phyloP scores from a whole-genome alignment of 92 coral and sea anemone species.

The Pocillopora grandis region DNA sequence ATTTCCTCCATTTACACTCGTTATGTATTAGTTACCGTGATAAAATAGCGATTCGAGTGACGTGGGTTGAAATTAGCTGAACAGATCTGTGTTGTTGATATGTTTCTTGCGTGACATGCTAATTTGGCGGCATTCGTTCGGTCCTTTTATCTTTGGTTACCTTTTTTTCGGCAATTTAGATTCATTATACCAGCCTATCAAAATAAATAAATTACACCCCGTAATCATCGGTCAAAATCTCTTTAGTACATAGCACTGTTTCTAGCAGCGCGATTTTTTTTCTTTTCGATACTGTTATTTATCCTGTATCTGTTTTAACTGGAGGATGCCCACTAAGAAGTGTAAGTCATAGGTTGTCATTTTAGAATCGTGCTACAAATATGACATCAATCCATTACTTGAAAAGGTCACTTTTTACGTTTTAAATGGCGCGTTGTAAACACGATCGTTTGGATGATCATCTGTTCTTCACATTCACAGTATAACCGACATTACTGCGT shows the following conservation, averaged over 20 bases:
- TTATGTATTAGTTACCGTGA: background rate
- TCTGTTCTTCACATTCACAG: conserved; percentile 12
- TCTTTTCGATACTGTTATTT: conserved; percentile 20
- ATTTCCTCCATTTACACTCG: conserved; percentile 7
- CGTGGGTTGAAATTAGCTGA: conserved; percentile 7
- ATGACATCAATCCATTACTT: background rate
- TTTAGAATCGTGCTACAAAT: conserved; percentile 1
- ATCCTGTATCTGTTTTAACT: background rate
- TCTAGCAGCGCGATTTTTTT: conserved; percentile 7
- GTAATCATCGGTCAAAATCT: conserved; percentile 35
- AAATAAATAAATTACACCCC: background rate
- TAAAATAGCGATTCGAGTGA: conserved; percentile 6
- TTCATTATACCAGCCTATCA: conserved; percentile 22
- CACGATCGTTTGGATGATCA: background rate
- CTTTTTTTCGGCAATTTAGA: conserved; percentile 14
- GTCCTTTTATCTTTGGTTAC: conserved; percentile 16
- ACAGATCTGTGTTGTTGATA: conserved; percentile 26
- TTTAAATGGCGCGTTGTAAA: background rate
- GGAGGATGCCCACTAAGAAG: conserved; percentile 34
- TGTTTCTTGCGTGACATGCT: conserved; percentile 23
- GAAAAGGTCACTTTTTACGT: conserved; percentile 12
- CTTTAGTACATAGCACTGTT: conserved; percentile 18
- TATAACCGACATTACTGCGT: background rate
- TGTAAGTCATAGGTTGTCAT: conserved; percentile 33
- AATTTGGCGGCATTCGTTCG: conserved; percentile 1